Percentiles rank a stretch among this genome's conserved stretches.
Conservation (phyloP, 2,888 invertebrate species). For the Cyrtodaria siliqua region DNA sequence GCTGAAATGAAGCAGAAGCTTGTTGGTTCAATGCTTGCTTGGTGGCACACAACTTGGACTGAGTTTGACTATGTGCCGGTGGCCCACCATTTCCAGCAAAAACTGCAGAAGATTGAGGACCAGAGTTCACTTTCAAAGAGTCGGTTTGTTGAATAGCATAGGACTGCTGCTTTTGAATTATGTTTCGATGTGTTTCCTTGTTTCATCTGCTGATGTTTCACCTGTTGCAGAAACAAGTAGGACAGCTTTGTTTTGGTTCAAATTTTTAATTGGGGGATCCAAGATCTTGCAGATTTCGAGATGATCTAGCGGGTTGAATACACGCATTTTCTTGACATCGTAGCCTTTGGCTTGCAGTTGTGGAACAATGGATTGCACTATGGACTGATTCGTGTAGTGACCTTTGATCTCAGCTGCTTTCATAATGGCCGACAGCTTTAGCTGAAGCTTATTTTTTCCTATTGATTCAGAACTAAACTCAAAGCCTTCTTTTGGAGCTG, state of each 20-base stretch:
- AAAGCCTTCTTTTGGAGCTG: conserved; percentile 7
- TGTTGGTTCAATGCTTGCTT: too few species aligned
- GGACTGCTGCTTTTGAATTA: too few species aligned
- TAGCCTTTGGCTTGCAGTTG: conserved; percentile 12
- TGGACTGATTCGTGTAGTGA: conserved; percentile 28
- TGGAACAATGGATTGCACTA: conserved; percentile 9
- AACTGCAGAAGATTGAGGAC: too few species aligned
- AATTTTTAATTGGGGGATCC: conserved; percentile 23
- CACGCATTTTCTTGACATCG: conserved; percentile 2
- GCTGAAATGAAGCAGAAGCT: too few species aligned
- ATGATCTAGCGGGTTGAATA: conserved; percentile 6
- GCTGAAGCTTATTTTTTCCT: conserved; percentile 21
- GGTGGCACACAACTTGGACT: too few species aligned
- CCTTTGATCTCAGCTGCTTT: conserved; percentile 18
- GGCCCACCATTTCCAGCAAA: too few species aligned
- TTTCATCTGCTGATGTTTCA: background rate
- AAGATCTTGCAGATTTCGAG: conserved; percentile 25
- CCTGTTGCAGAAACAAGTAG: background rate
- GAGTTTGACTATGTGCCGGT: too few species aligned
- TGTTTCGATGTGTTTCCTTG: background rate
- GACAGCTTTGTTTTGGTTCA: conserved; percentile 6
- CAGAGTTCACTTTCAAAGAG: too few species aligned
- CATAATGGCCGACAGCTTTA: conserved; percentile 33
- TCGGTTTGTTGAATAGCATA: too few species aligned
- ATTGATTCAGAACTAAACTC: conserved; percentile 3